These are phyloP conservation scores for Cheilinus undulatus DNA, from an alignment of 2,113 vertebrate species.

Conservation along the genomic window DNA sequence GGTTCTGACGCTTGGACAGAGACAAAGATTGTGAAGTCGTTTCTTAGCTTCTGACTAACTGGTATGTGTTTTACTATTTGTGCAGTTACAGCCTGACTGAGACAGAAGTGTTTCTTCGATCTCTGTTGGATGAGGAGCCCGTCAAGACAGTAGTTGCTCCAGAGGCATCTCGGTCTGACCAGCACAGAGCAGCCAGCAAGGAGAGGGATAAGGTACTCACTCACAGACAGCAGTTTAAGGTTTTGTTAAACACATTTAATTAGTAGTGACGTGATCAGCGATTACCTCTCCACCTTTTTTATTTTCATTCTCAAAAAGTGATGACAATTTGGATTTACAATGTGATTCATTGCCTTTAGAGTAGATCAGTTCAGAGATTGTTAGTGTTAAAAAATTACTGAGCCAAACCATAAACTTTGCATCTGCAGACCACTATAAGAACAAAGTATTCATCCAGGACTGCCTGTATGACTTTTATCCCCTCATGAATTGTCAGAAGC, in stretches of 20 bases:
- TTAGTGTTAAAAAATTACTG: too few species aligned
- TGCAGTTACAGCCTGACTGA: slow-evolving; percentile 91
- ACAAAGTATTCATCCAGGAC: neutral
- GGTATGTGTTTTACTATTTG: neutral
- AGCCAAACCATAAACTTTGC: neutral
- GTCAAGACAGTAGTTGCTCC: slow-evolving; percentile 92
- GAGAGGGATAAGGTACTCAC: slow-evolving; percentile 77
- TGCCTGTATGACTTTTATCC: neutral
- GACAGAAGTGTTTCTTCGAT: slow-evolving; percentile 91
- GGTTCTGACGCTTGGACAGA: neutral
- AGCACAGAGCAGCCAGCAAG: slow-evolving; percentile 74
- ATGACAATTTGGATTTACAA: too few species aligned
- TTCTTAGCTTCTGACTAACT: neutral
- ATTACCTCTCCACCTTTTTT: too few species aligned
- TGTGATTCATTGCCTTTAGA: too few species aligned
- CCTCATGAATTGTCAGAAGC: slow-evolving; percentile 36
- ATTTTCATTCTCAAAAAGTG: too few species aligned
- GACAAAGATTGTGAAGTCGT: too few species aligned
- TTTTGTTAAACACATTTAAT: too few species aligned
- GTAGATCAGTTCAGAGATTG: too few species aligned
- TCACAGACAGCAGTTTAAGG: too few species aligned
- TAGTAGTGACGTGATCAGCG: too few species aligned
- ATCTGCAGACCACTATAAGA: neutral
- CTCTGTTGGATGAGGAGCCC: slow-evolving; percentile 90
- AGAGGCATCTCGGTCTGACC: slow-evolving; percentile 83